Conservation (phyloP, 2,113 vertebrate species). For the Numida meleagris region DNA sequence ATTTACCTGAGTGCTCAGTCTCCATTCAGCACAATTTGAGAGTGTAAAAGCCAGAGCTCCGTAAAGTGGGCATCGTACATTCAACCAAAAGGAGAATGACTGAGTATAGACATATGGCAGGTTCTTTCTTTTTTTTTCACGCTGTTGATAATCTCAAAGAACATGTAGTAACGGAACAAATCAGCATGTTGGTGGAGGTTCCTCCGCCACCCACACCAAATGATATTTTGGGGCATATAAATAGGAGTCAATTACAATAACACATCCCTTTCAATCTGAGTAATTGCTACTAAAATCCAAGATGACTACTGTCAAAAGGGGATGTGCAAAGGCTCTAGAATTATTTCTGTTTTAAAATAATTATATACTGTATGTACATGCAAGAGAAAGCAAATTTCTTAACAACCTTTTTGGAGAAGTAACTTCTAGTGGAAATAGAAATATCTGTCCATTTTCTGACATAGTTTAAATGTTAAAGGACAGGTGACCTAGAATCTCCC, state of each 20-base stretch:
- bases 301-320: conserved; percentile 17
- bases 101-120: conserved; percentile 60
- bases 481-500: neutral
- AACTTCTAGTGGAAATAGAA: neutral
- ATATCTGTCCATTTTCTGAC: neutral
- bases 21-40: conserved; percentile 21
- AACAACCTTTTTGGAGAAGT: neutral
- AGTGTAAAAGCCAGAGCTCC: conserved; percentile 10
- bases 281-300: conserved; percentile 46
- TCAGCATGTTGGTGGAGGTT: conserved; percentile 40
- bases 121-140: conserved; percentile 44
- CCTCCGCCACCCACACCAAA: conserved; percentile 45
- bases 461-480: neutral
- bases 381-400: neutral
- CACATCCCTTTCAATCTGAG: conserved; percentile 46
- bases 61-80: conserved; percentile 9
- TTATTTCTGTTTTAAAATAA: conserved; percentile 35
- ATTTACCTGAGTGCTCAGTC: neutral
- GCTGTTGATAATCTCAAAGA: conserved; percentile 59
- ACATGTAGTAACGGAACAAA: conserved; percentile 73
- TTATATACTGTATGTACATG: neutral
- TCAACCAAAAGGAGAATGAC: conserved; percentile 30
- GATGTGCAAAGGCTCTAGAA: neutral
- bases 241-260: conserved; percentile 56
- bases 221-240: conserved; percentile 61